phyloP scores from a whole-genome alignment of 2,888 invertebrate species.

The Heliconius sara region DNA sequence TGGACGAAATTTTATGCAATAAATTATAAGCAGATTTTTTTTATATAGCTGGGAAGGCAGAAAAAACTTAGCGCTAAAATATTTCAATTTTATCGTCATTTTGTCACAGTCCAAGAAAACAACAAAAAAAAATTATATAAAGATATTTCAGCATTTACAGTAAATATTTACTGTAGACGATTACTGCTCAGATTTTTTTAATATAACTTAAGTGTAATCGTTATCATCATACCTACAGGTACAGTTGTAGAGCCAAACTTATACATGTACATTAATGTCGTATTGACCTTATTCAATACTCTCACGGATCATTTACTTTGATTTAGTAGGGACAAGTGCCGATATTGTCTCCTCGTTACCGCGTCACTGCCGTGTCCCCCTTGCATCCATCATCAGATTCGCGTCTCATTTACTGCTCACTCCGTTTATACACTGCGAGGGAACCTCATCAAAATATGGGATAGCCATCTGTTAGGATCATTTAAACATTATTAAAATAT shows the following conservation, averaged over 20 bases:
- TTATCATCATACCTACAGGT: not conserved
- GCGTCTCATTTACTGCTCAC: constrained; percentile 67
- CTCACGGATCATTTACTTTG: constrained; percentile 72
- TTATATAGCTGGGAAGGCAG: too few relatives aligned
- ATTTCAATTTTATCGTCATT: not conserved
- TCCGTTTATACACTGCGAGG: constrained; percentile 59
- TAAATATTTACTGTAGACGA: too few relatives aligned
- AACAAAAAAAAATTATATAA: not conserved
- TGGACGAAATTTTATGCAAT: too few relatives aligned
- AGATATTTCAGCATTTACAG: not conserved
- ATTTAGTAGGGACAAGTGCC: constrained; percentile 67
- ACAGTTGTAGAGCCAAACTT: not conserved
- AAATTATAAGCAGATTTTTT: too few relatives aligned
- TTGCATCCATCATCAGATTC: constrained; percentile 69
- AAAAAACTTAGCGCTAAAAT: too few relatives aligned
- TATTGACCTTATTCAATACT: constrained; percentile 43
- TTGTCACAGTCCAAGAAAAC: not conserved
- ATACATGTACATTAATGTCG: not conserved
- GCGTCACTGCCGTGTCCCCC: constrained; percentile 59
- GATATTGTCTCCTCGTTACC: constrained; percentile 69
- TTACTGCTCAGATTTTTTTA: not conserved
- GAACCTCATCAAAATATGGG: constrained; percentile 54
- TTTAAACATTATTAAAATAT: constrained; percentile 32
- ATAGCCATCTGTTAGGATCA: constrained; percentile 50
- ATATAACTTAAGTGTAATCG: not conserved